phyloP scores from a whole-genome alignment of 2,888 invertebrate genomes.

The Eristalis tenax region DNA sequence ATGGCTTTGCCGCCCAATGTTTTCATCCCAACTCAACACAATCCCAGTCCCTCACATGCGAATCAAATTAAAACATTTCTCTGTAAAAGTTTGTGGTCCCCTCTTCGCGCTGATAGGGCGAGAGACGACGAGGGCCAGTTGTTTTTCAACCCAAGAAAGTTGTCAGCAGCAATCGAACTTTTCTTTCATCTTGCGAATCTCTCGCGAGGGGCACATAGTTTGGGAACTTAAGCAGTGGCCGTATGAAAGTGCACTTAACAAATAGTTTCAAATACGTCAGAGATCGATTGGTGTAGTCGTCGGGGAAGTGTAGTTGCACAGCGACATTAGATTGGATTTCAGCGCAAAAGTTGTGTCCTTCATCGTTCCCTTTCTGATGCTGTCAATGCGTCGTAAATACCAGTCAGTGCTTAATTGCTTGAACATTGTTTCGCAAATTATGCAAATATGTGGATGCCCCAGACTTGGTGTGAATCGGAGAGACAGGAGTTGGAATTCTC shows the following conservation, averaged over 20 bases:
- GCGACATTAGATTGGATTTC: slow-evolving; percentile 7
- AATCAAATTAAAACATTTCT: slow-evolving; percentile 50
- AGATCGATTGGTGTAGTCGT: slow-evolving; percentile 23
- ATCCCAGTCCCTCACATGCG: background rate
- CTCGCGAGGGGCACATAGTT: slow-evolving; percentile 27
- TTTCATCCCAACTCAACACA: background rate
- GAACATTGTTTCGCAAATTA: background rate
- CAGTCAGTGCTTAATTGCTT: background rate
- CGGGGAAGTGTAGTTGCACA: background rate
- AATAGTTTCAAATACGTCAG: slow-evolving; percentile 22
- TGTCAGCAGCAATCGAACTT: slow-evolving; percentile 29
- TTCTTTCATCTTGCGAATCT: slow-evolving; percentile 14
- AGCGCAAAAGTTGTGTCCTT: slow-evolving; percentile 13
- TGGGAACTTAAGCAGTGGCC: background rate
- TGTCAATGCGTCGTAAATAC: background rate
- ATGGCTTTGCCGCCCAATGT: slow-evolving; percentile 3
- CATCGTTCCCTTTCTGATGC: background rate
- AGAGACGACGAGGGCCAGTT: background rate
- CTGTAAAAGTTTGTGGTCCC: background rate
- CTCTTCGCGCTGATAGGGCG: background rate
- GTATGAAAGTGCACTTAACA: background rate
- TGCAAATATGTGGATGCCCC: background rate
- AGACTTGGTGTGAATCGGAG: background rate
- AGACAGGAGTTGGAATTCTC: too few relatives aligned
- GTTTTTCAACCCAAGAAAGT: slow-evolving; percentile 25